phyloP scores from a whole-genome alignment of 2,888 invertebrate genomes.

The Prosopocoilus inquinatus region DNA sequence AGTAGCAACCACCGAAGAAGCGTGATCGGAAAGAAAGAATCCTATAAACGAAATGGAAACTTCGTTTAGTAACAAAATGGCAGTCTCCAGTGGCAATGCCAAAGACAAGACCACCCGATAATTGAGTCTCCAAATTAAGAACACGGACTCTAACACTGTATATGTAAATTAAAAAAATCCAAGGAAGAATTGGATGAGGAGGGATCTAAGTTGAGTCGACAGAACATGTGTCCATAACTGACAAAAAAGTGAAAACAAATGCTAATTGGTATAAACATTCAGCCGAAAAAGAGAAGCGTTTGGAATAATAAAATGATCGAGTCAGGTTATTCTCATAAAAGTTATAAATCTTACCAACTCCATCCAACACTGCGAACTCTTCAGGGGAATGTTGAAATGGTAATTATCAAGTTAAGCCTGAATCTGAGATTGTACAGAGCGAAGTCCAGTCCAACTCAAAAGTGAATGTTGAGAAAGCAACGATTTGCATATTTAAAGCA shows the following conservation, averaged over 20 bases:
- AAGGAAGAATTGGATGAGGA: conserved; percentile 47
- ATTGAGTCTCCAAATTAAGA: conserved; percentile 64
- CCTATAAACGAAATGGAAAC: conserved; percentile 56
- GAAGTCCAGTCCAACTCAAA: conserved; percentile 20
- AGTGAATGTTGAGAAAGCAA: conserved; percentile 52
- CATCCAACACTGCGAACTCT: conserved; percentile 5
- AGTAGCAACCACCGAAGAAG: conserved; percentile 54
- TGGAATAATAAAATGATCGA: conserved; percentile 38
- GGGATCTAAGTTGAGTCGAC: conserved; percentile 49
- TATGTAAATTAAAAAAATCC: conserved; percentile 25
- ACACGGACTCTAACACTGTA: not conserved
- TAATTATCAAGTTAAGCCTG: conserved; percentile 22
- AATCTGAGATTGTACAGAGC: not conserved
- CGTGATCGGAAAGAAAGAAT: conserved; percentile 59
- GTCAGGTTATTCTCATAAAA: conserved; percentile 44
- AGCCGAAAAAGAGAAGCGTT: conserved; percentile 32
- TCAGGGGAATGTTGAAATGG: conserved; percentile 27
- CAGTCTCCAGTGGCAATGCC: conserved; percentile 59
- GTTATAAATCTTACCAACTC: conserved; percentile 32
- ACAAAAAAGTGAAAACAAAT: conserved; percentile 44
- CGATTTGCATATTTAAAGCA: conserved; percentile 40
- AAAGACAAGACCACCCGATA: conserved; percentile 78
- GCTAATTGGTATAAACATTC: conserved; percentile 43
- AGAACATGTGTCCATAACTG: conserved; percentile 47
- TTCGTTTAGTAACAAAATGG: conserved; percentile 57